Conservation (phyloP, 2,888 invertebrate genomes). For the Apamea monoglypha region DNA sequence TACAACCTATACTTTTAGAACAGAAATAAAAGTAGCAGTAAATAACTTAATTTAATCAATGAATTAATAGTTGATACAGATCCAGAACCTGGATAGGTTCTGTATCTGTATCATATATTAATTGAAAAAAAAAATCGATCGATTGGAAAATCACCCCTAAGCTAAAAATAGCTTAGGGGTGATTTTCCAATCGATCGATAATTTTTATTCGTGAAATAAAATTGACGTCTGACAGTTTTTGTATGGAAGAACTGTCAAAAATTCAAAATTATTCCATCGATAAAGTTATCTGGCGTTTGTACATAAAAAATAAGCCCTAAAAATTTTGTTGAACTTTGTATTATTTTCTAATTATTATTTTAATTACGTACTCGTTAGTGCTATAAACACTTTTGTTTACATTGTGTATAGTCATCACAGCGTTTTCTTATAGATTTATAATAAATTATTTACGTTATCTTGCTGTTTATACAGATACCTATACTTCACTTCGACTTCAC, state of each 20-base stretch:
- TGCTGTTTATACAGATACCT: background rate
- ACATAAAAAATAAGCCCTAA: background rate
- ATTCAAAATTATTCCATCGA: too few relatives aligned
- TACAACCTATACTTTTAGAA: background rate
- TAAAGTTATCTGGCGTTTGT: too few relatives aligned
- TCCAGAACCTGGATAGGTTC: background rate
- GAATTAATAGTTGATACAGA: background rate
- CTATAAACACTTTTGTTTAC: background rate
- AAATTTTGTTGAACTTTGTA: background rate
- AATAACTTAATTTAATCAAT: slow-evolving; percentile 19
- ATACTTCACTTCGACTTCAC: slow-evolving; percentile 3
- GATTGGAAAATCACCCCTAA: too few relatives aligned
- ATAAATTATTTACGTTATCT: background rate
- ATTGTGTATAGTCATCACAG: background rate
- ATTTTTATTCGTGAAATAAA: too few relatives aligned
- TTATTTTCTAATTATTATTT: background rate
- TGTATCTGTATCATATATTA: too few relatives aligned
- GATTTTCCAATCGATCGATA: too few relatives aligned
- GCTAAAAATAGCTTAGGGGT: background rate
- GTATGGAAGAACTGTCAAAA: too few relatives aligned
- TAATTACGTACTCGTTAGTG: background rate
- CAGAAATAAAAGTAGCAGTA: too few relatives aligned
- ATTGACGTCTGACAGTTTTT: too few relatives aligned
- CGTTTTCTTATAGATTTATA: background rate
- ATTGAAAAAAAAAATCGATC: too few relatives aligned